Percentiles rank a stretch among this genome's conserved stretches.
These are phyloP conservation scores for Acinonyx jubatus DNA, from an alignment of 2,113 vertebrate genomes.

Conservation along the genomic window DNA sequence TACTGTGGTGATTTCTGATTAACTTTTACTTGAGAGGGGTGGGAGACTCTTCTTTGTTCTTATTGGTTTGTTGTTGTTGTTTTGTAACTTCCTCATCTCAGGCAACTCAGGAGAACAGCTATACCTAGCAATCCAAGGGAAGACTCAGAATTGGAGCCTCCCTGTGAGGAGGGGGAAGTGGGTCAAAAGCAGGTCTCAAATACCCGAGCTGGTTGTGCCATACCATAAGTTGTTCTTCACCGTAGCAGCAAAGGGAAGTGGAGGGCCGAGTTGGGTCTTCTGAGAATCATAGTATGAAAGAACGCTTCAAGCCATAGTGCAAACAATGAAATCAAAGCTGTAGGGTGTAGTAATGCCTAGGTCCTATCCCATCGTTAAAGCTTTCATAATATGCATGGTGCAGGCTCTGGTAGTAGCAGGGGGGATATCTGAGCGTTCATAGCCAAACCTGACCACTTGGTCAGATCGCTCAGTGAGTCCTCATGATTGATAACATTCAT, in stretches of 20 bases:
- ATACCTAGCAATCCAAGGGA: background rate
- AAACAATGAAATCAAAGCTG: background rate
- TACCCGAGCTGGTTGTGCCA: background rate
- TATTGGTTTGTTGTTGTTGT: background rate
- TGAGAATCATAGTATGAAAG: background rate
- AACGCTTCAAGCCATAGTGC: background rate
- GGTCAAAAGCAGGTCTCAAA: background rate
- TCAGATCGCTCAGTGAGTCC: background rate
- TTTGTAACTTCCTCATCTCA: constrained; percentile 5
- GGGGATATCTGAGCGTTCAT: background rate
- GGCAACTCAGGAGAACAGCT: background rate
- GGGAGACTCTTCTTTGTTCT: background rate
- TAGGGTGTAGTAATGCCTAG: background rate
- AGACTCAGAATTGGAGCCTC: background rate
- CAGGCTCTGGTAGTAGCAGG: background rate
- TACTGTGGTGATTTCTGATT: constrained; percentile 32
- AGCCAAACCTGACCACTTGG: background rate
- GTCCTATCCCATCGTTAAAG: background rate
- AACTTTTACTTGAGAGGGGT: background rate
- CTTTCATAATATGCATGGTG: background rate
- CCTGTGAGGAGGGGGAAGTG: background rate
- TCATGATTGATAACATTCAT: background rate
- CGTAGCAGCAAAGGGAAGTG: background rate
- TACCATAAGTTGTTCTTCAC: background rate
- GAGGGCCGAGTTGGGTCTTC: background rate